Percentiles rank a stretch among this genome's conserved stretches.
Conservation (phyloP, 1,140 invertebrate species). For the Micrasema minimum region DNA sequence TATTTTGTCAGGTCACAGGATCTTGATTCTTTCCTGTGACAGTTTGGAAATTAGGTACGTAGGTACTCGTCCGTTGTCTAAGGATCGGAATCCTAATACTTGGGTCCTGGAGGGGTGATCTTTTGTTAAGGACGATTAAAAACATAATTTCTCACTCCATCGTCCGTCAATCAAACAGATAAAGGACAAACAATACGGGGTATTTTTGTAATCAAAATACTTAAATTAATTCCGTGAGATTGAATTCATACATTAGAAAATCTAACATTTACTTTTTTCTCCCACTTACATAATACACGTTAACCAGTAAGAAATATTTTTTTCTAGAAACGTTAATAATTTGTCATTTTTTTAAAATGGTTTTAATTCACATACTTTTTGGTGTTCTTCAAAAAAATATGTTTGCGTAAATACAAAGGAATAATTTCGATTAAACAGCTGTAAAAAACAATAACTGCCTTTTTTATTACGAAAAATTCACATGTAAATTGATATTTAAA, state of each 20-base stretch:
- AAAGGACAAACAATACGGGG: slow-evolving; percentile 3
- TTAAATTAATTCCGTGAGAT: neutral
- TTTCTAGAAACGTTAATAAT: too few species aligned
- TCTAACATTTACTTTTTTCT: too few species aligned
- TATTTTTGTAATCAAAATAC: slow-evolving; percentile 1
- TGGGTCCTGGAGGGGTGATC: slow-evolving; percentile 8
- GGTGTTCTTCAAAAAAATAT: too few species aligned
- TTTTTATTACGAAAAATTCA: slow-evolving; percentile 7
- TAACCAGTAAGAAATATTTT: too few species aligned
- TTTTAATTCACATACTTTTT: too few species aligned
- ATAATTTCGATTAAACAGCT: too few species aligned
- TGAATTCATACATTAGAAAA: too few species aligned
- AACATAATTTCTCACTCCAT: slow-evolving; percentile 25
- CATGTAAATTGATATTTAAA: slow-evolving; percentile 45
- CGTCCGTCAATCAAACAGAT: slow-evolving; percentile 33
- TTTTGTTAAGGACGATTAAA: slow-evolving; percentile 28
- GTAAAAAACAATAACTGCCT: too few species aligned
- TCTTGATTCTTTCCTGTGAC: slow-evolving; percentile 26
- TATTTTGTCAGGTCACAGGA: neutral
- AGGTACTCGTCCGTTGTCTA: neutral
- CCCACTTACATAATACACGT: too few species aligned
- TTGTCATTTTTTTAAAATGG: too few species aligned
- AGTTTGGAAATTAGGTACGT: slow-evolving; percentile 31
- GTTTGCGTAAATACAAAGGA: too few species aligned
- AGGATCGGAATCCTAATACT: neutral